Conservation (phyloP, 2,888 invertebrate genomes). For the Cotesia congregata region DNA sequence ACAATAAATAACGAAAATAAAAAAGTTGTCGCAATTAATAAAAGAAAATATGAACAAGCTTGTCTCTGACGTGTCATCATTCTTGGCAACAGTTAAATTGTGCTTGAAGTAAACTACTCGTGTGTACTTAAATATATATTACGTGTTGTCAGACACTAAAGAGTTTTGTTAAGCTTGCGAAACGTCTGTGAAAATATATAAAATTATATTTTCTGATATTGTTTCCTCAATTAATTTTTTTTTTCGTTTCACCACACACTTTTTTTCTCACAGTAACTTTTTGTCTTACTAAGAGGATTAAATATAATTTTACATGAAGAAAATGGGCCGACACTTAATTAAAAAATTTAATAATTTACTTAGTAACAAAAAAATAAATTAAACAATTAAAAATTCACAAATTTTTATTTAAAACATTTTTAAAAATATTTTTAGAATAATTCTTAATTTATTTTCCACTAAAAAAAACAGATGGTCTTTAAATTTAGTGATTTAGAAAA, state of each 20-base stretch:
- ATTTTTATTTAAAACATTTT: neutral
- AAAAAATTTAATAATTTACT: no score
- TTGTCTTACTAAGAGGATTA: no score
- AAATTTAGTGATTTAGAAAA: no score
- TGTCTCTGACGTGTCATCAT: slow-evolving; percentile 24
- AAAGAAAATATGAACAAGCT: slow-evolving; percentile 29
- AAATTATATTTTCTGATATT: slow-evolving; percentile 32
- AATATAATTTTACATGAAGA: no score
- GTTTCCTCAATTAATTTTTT: slow-evolving; percentile 9
- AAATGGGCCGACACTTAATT: no score
- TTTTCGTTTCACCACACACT: neutral
- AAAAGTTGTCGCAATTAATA: slow-evolving; percentile 21
- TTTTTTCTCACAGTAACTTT: no score
- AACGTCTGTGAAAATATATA: slow-evolving; percentile 43
- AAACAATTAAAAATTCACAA: neutral
- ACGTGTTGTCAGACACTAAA: slow-evolving; percentile 19
- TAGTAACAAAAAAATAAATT: no score
- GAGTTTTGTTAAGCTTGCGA: slow-evolving; percentile 36
- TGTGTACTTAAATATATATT: neutral
- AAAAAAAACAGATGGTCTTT: no score
- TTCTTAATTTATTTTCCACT: neutral
- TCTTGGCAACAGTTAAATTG: slow-evolving; percentile 45
- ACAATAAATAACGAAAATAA: neutral
- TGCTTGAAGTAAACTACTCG: slow-evolving; percentile 39
- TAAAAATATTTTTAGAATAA: neutral